These are phyloP conservation scores for Addax nasomaculatus DNA, from an alignment of 2,113 vertebrate species.

Conservation along the genomic window DNA sequence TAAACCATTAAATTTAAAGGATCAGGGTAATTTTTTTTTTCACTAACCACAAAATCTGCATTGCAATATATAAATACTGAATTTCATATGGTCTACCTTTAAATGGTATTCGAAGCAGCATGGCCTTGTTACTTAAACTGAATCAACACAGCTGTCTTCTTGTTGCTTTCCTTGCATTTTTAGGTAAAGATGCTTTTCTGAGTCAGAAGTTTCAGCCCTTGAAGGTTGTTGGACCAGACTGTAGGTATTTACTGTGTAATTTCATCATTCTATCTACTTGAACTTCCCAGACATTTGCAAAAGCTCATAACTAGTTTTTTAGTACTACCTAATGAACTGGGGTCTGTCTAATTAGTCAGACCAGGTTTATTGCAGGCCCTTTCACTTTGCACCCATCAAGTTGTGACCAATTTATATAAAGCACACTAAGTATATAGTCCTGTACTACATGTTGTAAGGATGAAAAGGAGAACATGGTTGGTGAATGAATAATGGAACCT, in stretches of 20 bases:
- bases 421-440: background rate
- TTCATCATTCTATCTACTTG: constrained; percentile 48
- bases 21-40: constrained; percentile 48
- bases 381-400: background rate
- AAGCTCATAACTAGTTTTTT: constrained; percentile 48
- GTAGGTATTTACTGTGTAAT: constrained; percentile 69
- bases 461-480: background rate
- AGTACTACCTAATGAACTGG: background rate
- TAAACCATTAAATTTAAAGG: constrained; percentile 58
- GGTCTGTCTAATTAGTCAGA: background rate
- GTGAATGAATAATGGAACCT: background rate
- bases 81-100: constrained; percentile 74
- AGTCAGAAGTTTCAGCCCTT: constrained; percentile 68
- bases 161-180: constrained; percentile 67
- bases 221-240: constrained; percentile 68
- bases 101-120: constrained; percentile 71
- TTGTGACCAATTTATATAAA: background rate
- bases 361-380: background rate
- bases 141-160: constrained; percentile 74
- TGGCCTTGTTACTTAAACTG: constrained; percentile 68
- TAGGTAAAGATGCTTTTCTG: constrained; percentile 69
- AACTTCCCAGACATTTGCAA: constrained; percentile 48
- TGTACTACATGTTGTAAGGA: background rate
- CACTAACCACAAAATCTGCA: constrained; percentile 67
- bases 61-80: constrained; percentile 68